Conservation (phyloP, 1,140 invertebrate species). For the Phocides pigmalion region DNA sequence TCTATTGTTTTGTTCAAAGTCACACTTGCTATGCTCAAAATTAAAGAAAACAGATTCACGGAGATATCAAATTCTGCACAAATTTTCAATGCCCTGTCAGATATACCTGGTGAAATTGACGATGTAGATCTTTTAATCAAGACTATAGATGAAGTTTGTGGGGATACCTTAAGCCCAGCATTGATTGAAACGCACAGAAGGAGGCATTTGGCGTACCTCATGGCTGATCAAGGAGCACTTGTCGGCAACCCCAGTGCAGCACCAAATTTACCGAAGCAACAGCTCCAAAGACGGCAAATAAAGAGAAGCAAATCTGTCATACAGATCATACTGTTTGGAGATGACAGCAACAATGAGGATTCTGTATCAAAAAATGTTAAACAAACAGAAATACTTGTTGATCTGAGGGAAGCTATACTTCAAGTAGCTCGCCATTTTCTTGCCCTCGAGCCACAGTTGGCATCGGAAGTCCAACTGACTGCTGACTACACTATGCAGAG, state of each 20-base stretch:
- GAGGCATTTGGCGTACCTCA: constrained; percentile 96
- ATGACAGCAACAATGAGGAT: constrained; percentile 89
- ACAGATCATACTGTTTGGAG: constrained; percentile 94
- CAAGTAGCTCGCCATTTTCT: constrained; percentile 95
- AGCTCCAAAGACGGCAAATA: constrained; percentile 92
- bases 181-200: constrained; percentile 95
- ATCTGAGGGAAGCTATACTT: constrained; percentile 97
- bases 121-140: constrained; percentile 91
- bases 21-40: constrained; percentile 96
- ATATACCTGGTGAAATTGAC: constrained; percentile 96
- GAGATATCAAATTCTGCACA: constrained; percentile 96
- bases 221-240: constrained; percentile 97
- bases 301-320: constrained; percentile 96
- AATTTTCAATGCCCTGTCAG: constrained; percentile 98
- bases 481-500: constrained; percentile 98
- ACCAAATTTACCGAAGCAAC: constrained; percentile 96
- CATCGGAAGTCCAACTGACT: constrained; percentile 89
- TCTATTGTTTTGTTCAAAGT: constrained; percentile 98
- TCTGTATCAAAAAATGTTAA: constrained; percentile 98
- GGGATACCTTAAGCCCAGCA: constrained; percentile 91
- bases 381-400: constrained; percentile 97
- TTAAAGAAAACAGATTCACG: constrained; percentile 93
- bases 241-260: constrained; percentile 95
- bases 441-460: constrained; percentile 90
- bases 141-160: constrained; percentile 83